phyloP scores from a whole-genome alignment of 2,888 invertebrate species.

The Hanleya hanleyi region DNA sequence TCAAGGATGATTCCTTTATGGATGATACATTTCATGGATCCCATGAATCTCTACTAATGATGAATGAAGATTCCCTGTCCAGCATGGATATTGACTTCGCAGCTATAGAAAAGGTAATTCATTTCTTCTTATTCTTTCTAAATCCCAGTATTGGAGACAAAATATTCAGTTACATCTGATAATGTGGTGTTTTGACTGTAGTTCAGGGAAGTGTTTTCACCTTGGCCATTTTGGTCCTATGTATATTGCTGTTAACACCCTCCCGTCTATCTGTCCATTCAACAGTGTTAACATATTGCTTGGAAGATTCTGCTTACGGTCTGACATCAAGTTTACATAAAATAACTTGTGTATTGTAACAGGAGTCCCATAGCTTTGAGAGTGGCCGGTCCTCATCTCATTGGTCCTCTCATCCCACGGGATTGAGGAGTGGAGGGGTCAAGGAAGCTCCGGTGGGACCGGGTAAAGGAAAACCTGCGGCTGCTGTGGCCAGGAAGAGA shows the following conservation, averaged over 20 bases:
- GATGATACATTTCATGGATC: conserved; percentile 74
- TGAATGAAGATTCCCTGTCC: conserved; percentile 71
- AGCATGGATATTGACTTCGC: conserved; percentile 71
- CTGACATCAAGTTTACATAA: too few relatives aligned
- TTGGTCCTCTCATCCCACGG: neutral
- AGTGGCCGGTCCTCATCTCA: neutral
- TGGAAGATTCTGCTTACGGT: too few relatives aligned
- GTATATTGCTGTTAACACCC: too few relatives aligned
- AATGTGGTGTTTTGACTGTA: too few relatives aligned
- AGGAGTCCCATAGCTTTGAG: neutral
- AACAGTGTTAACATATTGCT: too few relatives aligned
- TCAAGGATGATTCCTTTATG: conserved; percentile 48
- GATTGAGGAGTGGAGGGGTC: neutral
- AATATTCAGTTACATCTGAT: too few relatives aligned
- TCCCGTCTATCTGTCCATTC: too few relatives aligned
- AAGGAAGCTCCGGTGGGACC: conserved; percentile 19
- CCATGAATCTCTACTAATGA: conserved; percentile 60
- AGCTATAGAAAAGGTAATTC: conserved; percentile 60
- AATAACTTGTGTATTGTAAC: too few relatives aligned
- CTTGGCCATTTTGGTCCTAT: too few relatives aligned
- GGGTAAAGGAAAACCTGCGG: conserved; percentile 47
- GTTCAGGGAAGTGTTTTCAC: too few relatives aligned
- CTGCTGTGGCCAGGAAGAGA: conserved; percentile 62
- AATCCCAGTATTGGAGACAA: too few relatives aligned
- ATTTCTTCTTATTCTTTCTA: too few relatives aligned